A percentile compares a stretch with the other conserved stretches of the same genome.
phyloP scores from a whole-genome alignment of 2,888 invertebrate species.

The Glyphotaelius pellucidus region DNA sequence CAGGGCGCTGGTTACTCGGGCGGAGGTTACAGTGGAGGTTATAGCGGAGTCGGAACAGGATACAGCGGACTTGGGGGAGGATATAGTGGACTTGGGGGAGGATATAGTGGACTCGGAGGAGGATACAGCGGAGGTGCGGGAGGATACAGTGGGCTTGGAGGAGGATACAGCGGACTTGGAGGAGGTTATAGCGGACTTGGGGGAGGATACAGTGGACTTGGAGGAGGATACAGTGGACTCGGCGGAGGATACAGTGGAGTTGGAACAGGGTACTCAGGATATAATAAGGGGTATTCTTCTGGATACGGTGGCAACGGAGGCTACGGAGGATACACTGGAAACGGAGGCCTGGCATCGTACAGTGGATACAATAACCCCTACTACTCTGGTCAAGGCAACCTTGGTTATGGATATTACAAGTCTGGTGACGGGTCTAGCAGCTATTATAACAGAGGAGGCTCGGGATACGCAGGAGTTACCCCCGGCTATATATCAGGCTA shows the following conservation, averaged over 20 bases:
- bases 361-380: conserved; percentile 78
- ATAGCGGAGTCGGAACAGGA: conserved; percentile 60
- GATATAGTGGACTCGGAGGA: conserved; percentile 52
- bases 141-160: conserved; percentile 65
- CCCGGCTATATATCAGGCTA: conserved; percentile 76
- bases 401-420: conserved; percentile 79
- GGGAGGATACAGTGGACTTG: conserved; percentile 40
- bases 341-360: conserved; percentile 79
- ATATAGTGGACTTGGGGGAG: conserved; percentile 46
- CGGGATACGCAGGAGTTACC: conserved; percentile 74
- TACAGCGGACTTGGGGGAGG: conserved; percentile 57
- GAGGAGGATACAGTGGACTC: conserved; percentile 55
- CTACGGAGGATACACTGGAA: conserved; percentile 80
- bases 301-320: conserved; percentile 71
- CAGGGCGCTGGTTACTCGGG: conserved; percentile 68
- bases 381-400: conserved; percentile 77
- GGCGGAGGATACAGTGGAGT: conserved; percentile 63
- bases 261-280: conserved; percentile 55
- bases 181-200: conserved; percentile 64
- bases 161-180: conserved; percentile 66
- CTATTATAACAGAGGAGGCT: conserved; percentile 68
- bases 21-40: conserved; percentile 63
- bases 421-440: conserved; percentile 68
- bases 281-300: conserved; percentile 37
- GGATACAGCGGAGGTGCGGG: conserved; percentile 65